A percentile compares a stretch with the other conserved stretches of the same genome.
Evolutionary conservation across 2,113 vertebrate genomes (phyloP).

Genomic region (Colossoma macropomum): DNA sequence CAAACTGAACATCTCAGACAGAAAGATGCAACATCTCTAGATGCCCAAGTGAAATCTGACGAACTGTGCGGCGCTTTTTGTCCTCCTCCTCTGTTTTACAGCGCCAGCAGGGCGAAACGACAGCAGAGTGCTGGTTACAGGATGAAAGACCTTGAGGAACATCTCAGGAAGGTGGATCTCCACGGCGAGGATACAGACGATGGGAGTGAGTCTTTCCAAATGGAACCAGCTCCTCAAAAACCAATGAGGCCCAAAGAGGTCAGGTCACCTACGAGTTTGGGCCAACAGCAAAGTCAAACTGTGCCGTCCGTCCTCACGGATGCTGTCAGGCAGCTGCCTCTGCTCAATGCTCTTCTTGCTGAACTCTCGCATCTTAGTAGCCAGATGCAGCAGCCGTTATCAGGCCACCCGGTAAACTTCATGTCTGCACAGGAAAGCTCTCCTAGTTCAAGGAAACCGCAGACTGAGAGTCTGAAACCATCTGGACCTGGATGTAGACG

Average conservation of each 20-base stretch:
- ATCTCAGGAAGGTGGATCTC: constrained; percentile 52
- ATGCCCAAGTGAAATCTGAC: constrained; percentile 16
- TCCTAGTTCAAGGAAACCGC: neutral
- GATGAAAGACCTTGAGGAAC: constrained; percentile 12
- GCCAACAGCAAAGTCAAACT: neutral
- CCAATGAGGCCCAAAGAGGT: neutral
- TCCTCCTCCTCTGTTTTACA: constrained; percentile 86
- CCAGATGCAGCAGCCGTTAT: constrained; percentile 55
- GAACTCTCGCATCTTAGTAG: constrained; percentile 83
- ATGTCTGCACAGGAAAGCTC: constrained; percentile 46
- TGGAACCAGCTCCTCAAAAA: neutral
- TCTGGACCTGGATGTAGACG: too few species aligned
- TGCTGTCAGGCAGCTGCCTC: constrained; percentile 78
- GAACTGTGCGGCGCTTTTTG: constrained; percentile 75
- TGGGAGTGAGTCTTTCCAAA: constrained; percentile 31
- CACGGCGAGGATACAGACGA: constrained; percentile 56
- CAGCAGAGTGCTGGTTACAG: constrained; percentile 35
- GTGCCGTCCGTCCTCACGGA: constrained; percentile 52
- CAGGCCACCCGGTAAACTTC: constrained; percentile 73
- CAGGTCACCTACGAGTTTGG: neutral
- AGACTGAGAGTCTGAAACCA: neutral
- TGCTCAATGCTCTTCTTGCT: constrained; percentile 85
- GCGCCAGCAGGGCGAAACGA: constrained; percentile 56
- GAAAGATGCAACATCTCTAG: constrained; percentile 11
- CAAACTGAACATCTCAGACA: constrained; percentile 44